Evolutionary conservation across 2,888 invertebrate species (phyloP), one percentile per base, ranked within the genome.

Genomic region (Ophraella communa): DNA sequence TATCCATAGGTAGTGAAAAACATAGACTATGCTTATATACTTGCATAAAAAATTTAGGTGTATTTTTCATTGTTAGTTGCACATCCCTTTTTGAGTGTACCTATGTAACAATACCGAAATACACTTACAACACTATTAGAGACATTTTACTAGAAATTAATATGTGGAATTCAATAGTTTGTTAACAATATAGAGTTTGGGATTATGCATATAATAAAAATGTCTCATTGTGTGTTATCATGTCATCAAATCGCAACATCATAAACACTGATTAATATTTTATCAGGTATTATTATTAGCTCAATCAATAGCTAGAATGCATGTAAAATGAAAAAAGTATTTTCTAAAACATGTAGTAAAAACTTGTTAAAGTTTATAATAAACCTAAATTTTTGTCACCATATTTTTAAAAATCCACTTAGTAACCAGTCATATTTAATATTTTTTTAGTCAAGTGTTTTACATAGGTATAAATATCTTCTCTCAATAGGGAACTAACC

Each of bases 1-100:
- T 52, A 57, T 53, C 56, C 57, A 35, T 39, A 30, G 54, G 53
- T 65, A 52, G 24, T 42, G 33, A 14, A 35, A 33, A 35, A 51
- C 17, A 52, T 44, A 53, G 47, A 53, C 33, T 47, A 57, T 65
- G 56, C 60, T 64, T 54, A 55, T 71, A 73, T 71, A 65, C 17
- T 51, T 74, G 75, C 75, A 76, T 76, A 73, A 58, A 73, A 69
- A 64, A 69, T 74, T 69, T 74, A 71, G 72, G 72, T 78, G 78
- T 77, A 71, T 71, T 74, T 69, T 74, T 77, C 73, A 75, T 69
- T 78, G 78, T 79, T 79, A 79, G 79, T 71, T 80, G 79, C 79
- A 79, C 79, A 78, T 66, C 68, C 68, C 72, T 66, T 75, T 39
- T 72, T 73, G 74, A 76, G 42, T 64, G 60, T 59, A 51, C 56